Conservation (phyloP, 2,888 invertebrate genomes). For the Tenodera sinensis region DNA sequence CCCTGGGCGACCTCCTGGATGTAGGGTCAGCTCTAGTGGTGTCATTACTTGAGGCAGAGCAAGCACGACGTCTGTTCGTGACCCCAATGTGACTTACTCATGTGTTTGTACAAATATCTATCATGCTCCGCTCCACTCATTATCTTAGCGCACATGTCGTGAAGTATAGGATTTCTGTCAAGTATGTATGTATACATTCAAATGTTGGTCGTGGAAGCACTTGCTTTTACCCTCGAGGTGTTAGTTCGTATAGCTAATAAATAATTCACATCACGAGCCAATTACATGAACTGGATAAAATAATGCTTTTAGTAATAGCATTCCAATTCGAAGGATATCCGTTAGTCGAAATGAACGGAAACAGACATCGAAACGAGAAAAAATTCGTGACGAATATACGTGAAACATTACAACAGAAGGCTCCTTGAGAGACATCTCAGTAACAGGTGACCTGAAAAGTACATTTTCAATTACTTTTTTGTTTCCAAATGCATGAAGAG, state of each 20-base stretch:
- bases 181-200: not conserved
- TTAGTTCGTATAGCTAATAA: not conserved
- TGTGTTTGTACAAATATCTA: not conserved
- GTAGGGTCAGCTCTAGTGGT: not conserved
- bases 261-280: not conserved
- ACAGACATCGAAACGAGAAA: too few relatives aligned
- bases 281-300: too few relatives aligned
- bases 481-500: too few relatives aligned
- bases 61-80: not conserved
- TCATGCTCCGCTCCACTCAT: not conserved
- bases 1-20: not conserved
- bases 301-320: too few relatives aligned
- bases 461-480: too few relatives aligned
- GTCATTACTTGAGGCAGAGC: not conserved
- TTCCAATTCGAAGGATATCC: too few relatives aligned
- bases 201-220: not conserved
- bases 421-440: too few relatives aligned
- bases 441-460: too few relatives aligned
- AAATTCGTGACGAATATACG: too few relatives aligned
- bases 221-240: not conserved
- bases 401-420: too few relatives aligned
- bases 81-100: not conserved
- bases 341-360: too few relatives aligned
- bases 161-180: not conserved
- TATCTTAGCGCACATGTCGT: not conserved